Evolutionary conservation across 2,888 invertebrate species (phyloP).

Genomic region (Belgica antarctica): DNA sequence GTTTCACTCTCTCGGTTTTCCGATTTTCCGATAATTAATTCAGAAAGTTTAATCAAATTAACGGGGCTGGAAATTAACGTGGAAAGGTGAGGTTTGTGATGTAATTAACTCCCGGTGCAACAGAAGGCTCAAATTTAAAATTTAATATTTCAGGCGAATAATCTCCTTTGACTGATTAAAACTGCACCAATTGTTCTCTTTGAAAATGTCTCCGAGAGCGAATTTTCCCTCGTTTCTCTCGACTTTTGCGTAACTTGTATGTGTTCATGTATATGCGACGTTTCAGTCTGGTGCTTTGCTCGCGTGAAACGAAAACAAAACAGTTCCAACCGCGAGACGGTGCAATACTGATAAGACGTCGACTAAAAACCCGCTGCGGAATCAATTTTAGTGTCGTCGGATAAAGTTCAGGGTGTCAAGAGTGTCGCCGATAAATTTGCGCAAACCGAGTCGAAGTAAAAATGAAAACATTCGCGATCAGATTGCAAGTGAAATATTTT

Average conservation of each 20-base stretch:
- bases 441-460: background rate
- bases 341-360: background rate
- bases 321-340: background rate
- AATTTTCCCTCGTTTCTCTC: constrained; percentile 10
- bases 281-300: background rate
- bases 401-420: background rate
- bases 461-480: background rate
- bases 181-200: background rate
- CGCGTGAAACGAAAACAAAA: constrained; percentile 24
- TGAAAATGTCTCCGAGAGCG: constrained; percentile 2
- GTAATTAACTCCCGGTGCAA: background rate
- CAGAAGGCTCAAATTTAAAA: background rate
- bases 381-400: too few relatives aligned
- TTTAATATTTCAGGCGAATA: background rate
- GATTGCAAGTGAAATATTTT: too few relatives aligned
- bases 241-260: constrained; percentile 8
- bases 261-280: background rate
- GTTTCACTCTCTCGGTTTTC: background rate
- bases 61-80: constrained; percentile 9
- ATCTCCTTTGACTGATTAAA: background rate
- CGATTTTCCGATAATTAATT: background rate
- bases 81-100: background rate
- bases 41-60: background rate
- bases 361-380: background rate
- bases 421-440: background rate